Evolutionary conservation across 2,888 invertebrate genomes (phyloP), one percentile per base, ranked within the genome.

Genomic region (Syritta pipiens): DNA sequence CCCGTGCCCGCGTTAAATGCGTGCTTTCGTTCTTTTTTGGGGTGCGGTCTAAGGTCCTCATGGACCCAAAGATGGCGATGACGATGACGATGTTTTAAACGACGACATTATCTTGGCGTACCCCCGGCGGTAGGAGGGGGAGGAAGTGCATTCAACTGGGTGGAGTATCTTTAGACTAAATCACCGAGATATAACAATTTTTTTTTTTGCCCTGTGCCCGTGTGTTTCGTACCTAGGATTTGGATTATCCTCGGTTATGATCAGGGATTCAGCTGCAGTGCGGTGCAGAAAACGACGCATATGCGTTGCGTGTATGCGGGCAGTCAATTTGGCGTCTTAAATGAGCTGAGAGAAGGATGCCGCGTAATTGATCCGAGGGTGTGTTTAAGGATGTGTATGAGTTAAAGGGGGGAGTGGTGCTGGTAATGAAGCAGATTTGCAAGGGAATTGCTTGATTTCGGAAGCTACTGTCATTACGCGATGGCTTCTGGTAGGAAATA

Each of bases 81-180:
- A 20, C 35, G 67, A 67, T 60, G 74, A 74, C 60, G 74, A 68
- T 59, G 67, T 67, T 40, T 74, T 74, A 74, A 74, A 68, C 74
- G 74, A 68, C 67, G 67, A 60, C 59, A 68, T 74, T 44, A 67
- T 74, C 53, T 74, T 12, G 19, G 53, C 28, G n/a, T n/a, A n/a
- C 60, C 28, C 28, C 1, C 28, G 24, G 49, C 20, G 65, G 57
- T 57, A n/a, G n/a, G 69, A 40, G 22, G 59, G 32, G 69, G 59
- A 69, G n/a, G n/a, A n/a, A n/a, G n/a, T n/a, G n/a, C n/a, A n/a
- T n/a, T n/a, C 51, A 69, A 69, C 69, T 69, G 69, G 69, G 69
- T 69, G 69, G 59, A 69, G 69, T 51, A 37, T 51, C 42, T 59
- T 42, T 49, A 69, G 55, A 67, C 37, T 57, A 57, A 57, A 53